These are phyloP conservation scores for Hypomecis atomaria DNA, from an alignment of 2,888 invertebrate genomes.

Conservation along the genomic window DNA sequence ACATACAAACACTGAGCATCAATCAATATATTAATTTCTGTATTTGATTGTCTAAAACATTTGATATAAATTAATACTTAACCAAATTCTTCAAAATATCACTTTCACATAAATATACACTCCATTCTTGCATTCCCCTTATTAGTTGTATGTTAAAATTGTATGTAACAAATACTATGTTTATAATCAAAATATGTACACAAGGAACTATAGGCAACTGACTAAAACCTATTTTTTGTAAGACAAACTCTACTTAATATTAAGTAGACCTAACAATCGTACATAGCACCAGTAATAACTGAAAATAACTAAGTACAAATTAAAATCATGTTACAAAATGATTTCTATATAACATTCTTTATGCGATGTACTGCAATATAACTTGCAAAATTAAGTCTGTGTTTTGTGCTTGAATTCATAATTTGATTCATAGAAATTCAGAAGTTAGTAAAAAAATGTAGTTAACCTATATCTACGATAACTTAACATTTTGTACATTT, in stretches of 20 bases:
- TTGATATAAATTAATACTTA: conserved; percentile 38
- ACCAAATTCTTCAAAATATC: conserved; percentile 45
- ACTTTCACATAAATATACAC: conserved; percentile 39
- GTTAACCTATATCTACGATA: too few relatives aligned
- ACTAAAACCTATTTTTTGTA: conserved; percentile 21
- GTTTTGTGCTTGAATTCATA: conserved; percentile 1
- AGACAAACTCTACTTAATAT: not conserved
- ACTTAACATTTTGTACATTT: not conserved
- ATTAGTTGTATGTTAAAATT: not conserved
- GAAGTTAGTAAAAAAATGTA: not conserved
- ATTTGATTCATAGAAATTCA: not conserved
- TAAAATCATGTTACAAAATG: not conserved
- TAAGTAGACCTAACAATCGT: not conserved
- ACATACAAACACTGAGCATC: conserved; percentile 53
- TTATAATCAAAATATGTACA: conserved; percentile 10
- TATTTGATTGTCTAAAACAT: conserved; percentile 24
- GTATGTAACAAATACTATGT: not conserved
- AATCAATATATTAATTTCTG: conserved; percentile 37
- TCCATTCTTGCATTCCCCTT: conserved; percentile 32
- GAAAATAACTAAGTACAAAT: not conserved
- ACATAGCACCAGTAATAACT: conserved; percentile 10
- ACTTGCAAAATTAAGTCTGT: not conserved
- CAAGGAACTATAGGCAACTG: conserved; percentile 19
- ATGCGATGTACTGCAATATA: not conserved
- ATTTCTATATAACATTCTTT: not conserved